Conservation (phyloP, 2,797 vertebrate genomes). For the Coracias cyanogaster region DNA sequence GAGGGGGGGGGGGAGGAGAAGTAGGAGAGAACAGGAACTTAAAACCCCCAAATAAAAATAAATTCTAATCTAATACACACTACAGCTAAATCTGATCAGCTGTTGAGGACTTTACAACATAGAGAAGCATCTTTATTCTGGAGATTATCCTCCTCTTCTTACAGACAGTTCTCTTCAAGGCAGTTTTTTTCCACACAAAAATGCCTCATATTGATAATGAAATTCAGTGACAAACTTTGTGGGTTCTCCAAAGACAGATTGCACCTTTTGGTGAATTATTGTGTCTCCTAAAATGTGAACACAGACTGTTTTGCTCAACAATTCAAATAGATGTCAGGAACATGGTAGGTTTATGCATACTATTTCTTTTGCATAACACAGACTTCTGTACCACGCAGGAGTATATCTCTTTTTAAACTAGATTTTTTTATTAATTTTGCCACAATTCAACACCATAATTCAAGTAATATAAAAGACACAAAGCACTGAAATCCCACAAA, state of each 20-base stretch:
- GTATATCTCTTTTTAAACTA: background rate
- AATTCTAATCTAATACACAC: background rate
- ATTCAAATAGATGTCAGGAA: conserved; percentile 33
- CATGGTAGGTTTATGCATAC: background rate
- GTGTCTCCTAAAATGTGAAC: conserved; percentile 14
- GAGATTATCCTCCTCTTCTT: background rate
- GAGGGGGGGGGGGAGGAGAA: background rate
- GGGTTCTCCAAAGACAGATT: conserved; percentile 37
- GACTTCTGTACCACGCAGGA: background rate
- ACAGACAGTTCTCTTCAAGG: background rate
- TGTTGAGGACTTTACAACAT: background rate
- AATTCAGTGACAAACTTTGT: conserved; percentile 51
- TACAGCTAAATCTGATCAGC: background rate
- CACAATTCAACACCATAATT: background rate
- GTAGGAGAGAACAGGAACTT: background rate
- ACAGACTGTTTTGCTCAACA: conserved; percentile 36
- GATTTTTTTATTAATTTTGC: background rate
- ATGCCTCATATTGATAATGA: conserved; percentile 7
- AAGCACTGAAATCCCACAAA: background rate
- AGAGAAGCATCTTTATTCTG: background rate
- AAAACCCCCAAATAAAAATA: background rate
- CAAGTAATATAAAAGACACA: background rate
- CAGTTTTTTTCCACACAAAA: background rate
- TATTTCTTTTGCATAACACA: conserved; percentile 2
- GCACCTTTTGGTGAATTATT: conserved; percentile 31